phyloP scores from a whole-genome alignment of 2,113 vertebrate species.

The Nannobrachium achirus region DNA sequence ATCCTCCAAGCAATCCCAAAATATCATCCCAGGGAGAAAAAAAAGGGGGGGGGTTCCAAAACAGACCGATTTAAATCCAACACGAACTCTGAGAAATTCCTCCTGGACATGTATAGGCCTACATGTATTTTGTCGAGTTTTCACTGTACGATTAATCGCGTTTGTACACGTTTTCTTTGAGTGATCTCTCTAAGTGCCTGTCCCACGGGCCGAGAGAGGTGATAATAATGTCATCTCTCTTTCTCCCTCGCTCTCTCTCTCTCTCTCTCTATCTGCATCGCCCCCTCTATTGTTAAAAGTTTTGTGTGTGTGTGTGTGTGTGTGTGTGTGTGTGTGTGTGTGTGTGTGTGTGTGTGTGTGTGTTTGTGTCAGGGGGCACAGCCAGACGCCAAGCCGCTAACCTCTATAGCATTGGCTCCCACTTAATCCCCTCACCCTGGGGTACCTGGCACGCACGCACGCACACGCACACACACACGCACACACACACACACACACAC shows the following conservation, averaged over 20 bases:
- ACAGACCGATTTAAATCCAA: background rate
- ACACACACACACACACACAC: slow-evolving; percentile 16
- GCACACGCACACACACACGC: slow-evolving; percentile 9
- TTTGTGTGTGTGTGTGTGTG: slow-evolving; percentile 39
- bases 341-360: slow-evolving; percentile 38
- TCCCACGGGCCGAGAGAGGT: slow-evolving; percentile 45
- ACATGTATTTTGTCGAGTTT: no score
- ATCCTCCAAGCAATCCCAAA: background rate
- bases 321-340: slow-evolving; percentile 27
- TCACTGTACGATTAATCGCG: slow-evolving; percentile 17
- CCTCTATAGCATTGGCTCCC: slow-evolving; percentile 73
- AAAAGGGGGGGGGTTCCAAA: background rate
- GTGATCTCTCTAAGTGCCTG: slow-evolving; percentile 52
- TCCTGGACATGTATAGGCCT: no score
- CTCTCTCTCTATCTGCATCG: slow-evolving; percentile 4
- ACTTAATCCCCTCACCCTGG: slow-evolving; percentile 72
- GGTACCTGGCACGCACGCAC: slow-evolving; percentile 49
- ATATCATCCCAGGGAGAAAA: background rate
- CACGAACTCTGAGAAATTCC: slow-evolving; percentile 1
- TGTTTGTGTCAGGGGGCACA: slow-evolving; percentile 60
- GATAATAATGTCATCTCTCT: slow-evolving; percentile 52
- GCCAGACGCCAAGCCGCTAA: slow-evolving; percentile 70
- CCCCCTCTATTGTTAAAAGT: slow-evolving; percentile 34
- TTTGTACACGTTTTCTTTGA: slow-evolving; percentile 30
- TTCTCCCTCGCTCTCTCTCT: slow-evolving; percentile 20